Percentiles rank a stretch among this genome's conserved stretches.
Conservation (phyloP, 1,140 invertebrate genomes). For the Lordiphosa mommai region DNA sequence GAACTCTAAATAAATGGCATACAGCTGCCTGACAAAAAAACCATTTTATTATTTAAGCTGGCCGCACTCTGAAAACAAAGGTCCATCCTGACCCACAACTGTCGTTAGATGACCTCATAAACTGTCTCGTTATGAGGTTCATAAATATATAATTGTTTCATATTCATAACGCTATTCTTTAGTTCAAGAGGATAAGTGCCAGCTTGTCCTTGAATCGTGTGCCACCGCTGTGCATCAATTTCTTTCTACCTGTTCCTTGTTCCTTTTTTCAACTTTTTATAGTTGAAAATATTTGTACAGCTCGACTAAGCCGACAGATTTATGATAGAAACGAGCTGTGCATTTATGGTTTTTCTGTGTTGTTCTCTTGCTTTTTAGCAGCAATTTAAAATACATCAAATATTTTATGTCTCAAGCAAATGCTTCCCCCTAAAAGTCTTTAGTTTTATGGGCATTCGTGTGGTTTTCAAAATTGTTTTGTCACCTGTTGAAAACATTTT, state of each 20-base stretch:
- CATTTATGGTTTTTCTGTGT: conserved; percentile 3
- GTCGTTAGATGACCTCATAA: conserved; percentile 62
- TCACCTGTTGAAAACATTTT: conserved; percentile 73
- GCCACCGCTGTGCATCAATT: conserved; percentile 2
- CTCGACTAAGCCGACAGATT: conserved; percentile 32
- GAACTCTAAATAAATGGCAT: too few relatives aligned
- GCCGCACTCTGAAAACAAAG: too few relatives aligned
- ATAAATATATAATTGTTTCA: conserved; percentile 70
- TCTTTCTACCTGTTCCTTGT: not conserved
- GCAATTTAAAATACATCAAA: conserved; percentile 71
- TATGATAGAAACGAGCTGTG: conserved; percentile 18
- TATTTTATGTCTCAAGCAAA: conserved; percentile 28
- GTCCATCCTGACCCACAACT: too few relatives aligned
- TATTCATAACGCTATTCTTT: conserved; percentile 52
- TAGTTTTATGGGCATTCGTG: conserved; percentile 42
- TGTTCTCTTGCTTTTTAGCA: conserved; percentile 40
- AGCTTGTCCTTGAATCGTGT: conserved; percentile 43
- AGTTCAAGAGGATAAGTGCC: conserved; percentile 27
- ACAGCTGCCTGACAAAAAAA: too few relatives aligned
- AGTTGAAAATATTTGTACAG: conserved; percentile 36
- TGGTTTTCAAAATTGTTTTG: conserved; percentile 59
- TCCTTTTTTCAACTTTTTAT: conserved; percentile 21
- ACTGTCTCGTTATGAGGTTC: conserved; percentile 62
- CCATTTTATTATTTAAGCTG: too few relatives aligned
- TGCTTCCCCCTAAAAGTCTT: conserved; percentile 7